Base-by-base conservation (phyloP, 2,797 vertebrate genomes). In the Oreonectes daqikongensis region DNA sequence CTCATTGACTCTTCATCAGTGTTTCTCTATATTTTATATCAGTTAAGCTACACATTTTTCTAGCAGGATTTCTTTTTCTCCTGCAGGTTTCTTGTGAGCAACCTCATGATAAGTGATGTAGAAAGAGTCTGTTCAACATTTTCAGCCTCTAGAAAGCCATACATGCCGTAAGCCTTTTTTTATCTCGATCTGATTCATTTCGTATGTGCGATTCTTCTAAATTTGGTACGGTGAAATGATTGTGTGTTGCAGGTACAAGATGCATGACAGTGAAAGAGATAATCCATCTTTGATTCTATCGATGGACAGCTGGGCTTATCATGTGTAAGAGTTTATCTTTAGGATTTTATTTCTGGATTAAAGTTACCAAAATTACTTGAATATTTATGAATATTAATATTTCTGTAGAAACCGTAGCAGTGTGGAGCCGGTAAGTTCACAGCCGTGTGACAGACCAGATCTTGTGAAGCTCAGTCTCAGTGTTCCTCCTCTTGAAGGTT, bases 41-140 rank as follows among this genome's bases (percentile, higher is more conserved):
- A 8, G 15, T 18, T 18, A 17, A 46, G 1, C 18, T 46, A 17
- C 6, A 46, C 17, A 18, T 46, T 17, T 42, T 46, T 17, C 44
- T 17, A 44, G 15, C 42, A 44, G 42, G 44, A 17, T 46, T 22
- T 15, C 15, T 59, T 59, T 59, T 14, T 59, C 26, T 59, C 28
- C 2, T 17, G 26, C 55, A 75, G 72, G 35, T 66, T 75, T 65
- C 2, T 10, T 42, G 35, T 65, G 7, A 66, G 35, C 48, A 40
- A 42, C 12, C 32, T 66, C 17, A 42, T 75, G 4, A 55, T 75
- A n/a, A 42, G 46, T 66, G 61, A 66, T 22, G 50, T 42, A 7
- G 18, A 30, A 44, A 75, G 35, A 24, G 18, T 75, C 48, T 75
- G 72, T 66, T 75, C 61, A 22, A 66, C 72, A 20, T 75, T 75